phyloP scores from a whole-genome alignment of 2,113 vertebrate genomes.

The Larimichthys crocea region DNA sequence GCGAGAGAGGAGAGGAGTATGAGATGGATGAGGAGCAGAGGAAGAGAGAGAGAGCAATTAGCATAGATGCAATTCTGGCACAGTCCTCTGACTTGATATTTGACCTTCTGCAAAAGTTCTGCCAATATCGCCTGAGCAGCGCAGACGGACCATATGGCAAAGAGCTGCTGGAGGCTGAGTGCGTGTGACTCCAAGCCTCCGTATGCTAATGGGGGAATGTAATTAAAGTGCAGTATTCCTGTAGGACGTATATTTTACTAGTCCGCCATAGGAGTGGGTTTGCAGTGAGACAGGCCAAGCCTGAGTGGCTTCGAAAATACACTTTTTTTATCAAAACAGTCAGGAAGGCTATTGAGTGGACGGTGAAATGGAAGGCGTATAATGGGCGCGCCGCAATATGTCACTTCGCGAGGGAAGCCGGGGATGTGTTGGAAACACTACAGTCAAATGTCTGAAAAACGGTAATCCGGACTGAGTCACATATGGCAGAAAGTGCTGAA shows the following conservation, averaged over 20 bases:
- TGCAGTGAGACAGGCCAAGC: conserved; percentile 56
- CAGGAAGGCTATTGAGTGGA: conserved; percentile 45
- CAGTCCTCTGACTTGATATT: conserved; percentile 81
- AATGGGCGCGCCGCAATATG: conserved; percentile 35
- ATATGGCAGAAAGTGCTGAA: conserved; percentile 15
- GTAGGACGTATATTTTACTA: conserved; percentile 75
- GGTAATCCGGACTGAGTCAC: conserved; percentile 8
- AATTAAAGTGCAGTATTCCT: conserved; percentile 81
- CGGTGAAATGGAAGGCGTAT: conserved; percentile 45
- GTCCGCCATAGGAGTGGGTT: conserved; percentile 63
- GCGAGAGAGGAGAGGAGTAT: conserved; percentile 47
- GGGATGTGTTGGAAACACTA: not conserved
- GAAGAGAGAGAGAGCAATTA: conserved; percentile 75
- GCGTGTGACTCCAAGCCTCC: conserved; percentile 74
- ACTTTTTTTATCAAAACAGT: conserved; percentile 52
- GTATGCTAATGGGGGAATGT: conserved; percentile 80
- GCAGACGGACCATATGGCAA: conserved; percentile 82
- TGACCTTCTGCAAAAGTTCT: conserved; percentile 82
- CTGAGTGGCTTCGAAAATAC: conserved; percentile 56
- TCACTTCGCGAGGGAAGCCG: conserved; percentile 47
- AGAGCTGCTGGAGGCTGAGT: conserved; percentile 78
- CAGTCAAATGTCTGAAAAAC: conserved; percentile 4
- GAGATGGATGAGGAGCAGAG: conserved; percentile 64
- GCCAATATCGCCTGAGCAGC: conserved; percentile 76
- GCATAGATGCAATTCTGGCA: conserved; percentile 81